Conservation (phyloP, 2,113 vertebrate genomes). For the Pygoscelis antarcticus region DNA sequence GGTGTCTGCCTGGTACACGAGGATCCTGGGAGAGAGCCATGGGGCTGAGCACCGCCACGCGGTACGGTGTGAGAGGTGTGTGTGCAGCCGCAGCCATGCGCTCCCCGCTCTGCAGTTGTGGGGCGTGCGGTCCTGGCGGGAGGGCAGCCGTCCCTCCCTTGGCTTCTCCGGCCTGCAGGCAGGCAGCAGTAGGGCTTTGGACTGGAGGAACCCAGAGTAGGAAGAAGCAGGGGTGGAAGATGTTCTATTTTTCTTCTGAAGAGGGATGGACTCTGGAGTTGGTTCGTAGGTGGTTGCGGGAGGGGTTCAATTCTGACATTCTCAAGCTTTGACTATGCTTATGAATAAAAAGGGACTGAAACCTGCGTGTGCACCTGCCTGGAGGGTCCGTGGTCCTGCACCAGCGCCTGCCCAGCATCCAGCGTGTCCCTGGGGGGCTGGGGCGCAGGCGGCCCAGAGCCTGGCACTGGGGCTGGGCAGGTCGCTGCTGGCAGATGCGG, state of each 20-base stretch:
- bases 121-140: neutral
- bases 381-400: accelerated
- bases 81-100: too few species aligned
- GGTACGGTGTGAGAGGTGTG: accelerated
- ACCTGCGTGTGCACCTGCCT: neutral
- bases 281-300: neutral
- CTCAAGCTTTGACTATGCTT: conserved; percentile 37
- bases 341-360: conserved; percentile 51
- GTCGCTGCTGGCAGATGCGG: accelerated
- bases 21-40: accelerated
- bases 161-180: neutral
- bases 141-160: neutral
- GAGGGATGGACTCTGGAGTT: neutral
- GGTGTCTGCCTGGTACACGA: accelerated
- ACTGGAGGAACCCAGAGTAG: neutral
- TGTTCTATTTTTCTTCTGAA: conserved; percentile 31
- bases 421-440: neutral
- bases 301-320: neutral
- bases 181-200: neutral
- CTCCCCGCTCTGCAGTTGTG: accelerated
- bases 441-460: accelerated
- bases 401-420: neutral
- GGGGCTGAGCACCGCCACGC: accelerated
- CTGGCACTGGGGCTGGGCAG: accelerated
- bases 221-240: neutral